Percentiles rank a stretch among this genome's conserved stretches.
Evolutionary conservation across 1,140 invertebrate genomes (phyloP).

Genomic region (Zaprionus nigranus): DNA sequence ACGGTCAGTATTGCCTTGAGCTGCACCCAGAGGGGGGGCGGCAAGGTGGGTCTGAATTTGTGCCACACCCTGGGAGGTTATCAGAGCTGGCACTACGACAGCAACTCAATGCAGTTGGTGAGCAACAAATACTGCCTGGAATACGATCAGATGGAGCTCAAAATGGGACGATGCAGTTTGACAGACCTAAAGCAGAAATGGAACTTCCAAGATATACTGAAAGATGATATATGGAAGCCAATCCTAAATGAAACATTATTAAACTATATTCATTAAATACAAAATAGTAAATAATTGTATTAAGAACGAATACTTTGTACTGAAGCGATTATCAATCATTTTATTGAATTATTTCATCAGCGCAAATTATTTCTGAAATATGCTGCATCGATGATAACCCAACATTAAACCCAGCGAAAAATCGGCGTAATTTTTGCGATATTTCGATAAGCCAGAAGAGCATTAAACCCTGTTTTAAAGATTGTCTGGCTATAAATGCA

Average conservation of each 20-base stretch:
- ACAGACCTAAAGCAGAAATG: slow-evolving; percentile 11
- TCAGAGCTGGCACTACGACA: slow-evolving; percentile 27
- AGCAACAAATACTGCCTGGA: slow-evolving; percentile 30
- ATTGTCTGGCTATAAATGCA: no score
- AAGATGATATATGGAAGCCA: neutral
- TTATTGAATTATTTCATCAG: neutral
- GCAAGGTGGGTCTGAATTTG: neutral
- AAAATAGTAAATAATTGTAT: neutral
- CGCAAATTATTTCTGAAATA: slow-evolving; percentile 1
- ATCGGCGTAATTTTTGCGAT: no score
- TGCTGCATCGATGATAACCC: slow-evolving; percentile 6
- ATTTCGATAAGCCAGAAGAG: no score
- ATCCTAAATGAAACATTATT: neutral
- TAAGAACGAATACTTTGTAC: neutral
- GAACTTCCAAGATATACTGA: slow-evolving; percentile 1
- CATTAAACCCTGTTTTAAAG: no score
- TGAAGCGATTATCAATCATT: neutral
- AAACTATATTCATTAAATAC: neutral
- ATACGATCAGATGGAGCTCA: neutral
- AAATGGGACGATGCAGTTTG: neutral
- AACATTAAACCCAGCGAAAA: neutral
- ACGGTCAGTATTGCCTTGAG: slow-evolving; percentile 12
- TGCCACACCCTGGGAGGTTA: slow-evolving; percentile 24
- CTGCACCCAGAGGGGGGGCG: neutral
- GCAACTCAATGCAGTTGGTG: slow-evolving; percentile 3